A percentile compares a stretch with the other conserved stretches of the same genome.
phyloP scores from a whole-genome alignment of 2,888 invertebrate genomes.

The Rhagium mordax region DNA sequence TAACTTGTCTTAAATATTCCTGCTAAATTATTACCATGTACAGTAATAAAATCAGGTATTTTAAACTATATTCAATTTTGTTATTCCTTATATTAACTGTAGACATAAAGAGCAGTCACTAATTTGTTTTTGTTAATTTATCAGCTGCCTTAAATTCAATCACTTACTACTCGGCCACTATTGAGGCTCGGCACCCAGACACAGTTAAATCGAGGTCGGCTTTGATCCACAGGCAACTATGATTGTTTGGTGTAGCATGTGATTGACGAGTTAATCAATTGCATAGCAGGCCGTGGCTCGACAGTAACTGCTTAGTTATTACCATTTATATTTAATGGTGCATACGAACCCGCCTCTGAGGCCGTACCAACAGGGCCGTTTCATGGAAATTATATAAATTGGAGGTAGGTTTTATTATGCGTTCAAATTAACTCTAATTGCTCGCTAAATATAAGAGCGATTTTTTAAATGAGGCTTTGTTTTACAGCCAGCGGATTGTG shows the following conservation, averaged over 20 bases:
- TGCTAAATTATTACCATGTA: too few relatives aligned
- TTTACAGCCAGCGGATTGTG: neutral
- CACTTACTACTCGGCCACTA: neutral
- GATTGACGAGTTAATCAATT: constrained; percentile 61
- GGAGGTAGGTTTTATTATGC: constrained; percentile 15
- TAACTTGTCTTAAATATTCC: too few relatives aligned
- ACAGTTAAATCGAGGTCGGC: constrained; percentile 26
- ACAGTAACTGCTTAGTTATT: constrained; percentile 46
- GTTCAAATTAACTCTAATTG: constrained; percentile 25
- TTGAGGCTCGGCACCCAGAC: neutral
- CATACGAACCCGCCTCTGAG: constrained; percentile 28
- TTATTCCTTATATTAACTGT: too few relatives aligned
- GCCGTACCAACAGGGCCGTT: constrained; percentile 23
- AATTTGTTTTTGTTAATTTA: neutral
- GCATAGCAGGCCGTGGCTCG: constrained; percentile 40
- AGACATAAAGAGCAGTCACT: too few relatives aligned
- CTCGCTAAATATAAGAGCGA: neutral
- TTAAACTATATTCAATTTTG: too few relatives aligned
- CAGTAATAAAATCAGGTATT: too few relatives aligned
- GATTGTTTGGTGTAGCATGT: constrained; percentile 57
- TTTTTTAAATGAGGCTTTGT: neutral
- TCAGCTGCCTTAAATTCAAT: neutral
- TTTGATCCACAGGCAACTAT: constrained; percentile 40
- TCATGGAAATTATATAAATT: constrained; percentile 30
- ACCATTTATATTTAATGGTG: constrained; percentile 47